These are phyloP conservation scores for Penaeus monodon DNA, from an alignment of 2,888 invertebrate species.

Conservation along the genomic window DNA sequence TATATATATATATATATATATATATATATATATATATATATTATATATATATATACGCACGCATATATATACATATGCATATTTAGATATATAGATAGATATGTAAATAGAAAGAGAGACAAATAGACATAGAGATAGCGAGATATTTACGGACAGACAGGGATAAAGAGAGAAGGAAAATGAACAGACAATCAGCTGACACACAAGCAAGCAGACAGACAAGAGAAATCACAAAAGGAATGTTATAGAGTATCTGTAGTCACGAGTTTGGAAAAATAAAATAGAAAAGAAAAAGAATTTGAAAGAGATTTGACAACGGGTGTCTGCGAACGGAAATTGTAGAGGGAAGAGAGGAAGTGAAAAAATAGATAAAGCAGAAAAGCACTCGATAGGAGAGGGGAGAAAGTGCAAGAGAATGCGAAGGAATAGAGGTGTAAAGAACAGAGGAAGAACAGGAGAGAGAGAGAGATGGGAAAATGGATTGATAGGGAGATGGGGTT, in stretches of 20 bases:
- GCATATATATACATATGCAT: too few species aligned
- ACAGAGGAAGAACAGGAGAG: neutral
- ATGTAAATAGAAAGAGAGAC: neutral
- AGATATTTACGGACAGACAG: neutral
- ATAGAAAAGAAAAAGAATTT: neutral
- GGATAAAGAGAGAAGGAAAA: neutral
- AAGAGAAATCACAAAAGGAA: neutral
- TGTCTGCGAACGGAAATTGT: neutral
- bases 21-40: too few species aligned
- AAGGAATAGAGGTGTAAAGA: neutral
- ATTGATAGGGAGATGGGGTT: too few species aligned
- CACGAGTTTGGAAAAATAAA: neutral
- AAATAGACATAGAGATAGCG: neutral
- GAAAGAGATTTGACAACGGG: neutral
- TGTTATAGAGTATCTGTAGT: too few species aligned
- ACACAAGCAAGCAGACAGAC: neutral
- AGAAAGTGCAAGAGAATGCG: neutral
- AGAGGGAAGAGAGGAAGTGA: neutral
- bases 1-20: too few species aligned
- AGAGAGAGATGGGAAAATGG: neutral
- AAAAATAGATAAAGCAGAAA: neutral
- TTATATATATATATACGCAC: too few species aligned
- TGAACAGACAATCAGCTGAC: neutral
- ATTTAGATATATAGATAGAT: neutral
- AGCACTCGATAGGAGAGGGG: neutral